Evolutionary conservation across 2,888 invertebrate genomes (phyloP), one percentile per base, ranked within the genome.

Genomic region (Saturnia pavonia): DNA sequence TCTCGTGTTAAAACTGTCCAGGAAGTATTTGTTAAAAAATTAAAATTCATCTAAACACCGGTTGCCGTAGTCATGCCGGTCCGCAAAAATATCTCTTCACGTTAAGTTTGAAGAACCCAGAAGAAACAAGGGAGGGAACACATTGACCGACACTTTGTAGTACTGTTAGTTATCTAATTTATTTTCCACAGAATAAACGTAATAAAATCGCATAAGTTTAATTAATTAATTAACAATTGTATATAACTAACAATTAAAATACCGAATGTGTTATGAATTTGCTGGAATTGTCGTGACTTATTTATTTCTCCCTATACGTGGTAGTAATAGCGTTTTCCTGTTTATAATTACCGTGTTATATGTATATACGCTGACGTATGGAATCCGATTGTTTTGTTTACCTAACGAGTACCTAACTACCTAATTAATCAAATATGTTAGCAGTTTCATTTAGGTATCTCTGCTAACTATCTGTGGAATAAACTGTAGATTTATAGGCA

Each of bases 321-420:
- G 22, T 70, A 25, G 22, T 60, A 25, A 27, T 12, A 60, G 27
- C 54, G 48, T 65, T 71, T 68, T 68, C 68, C 68, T 71, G 70
- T 71, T 71, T 71, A 60, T 57, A 48, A 68, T 60, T 51, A 48
- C 65, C 16, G 22, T 66, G 57, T 25, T 27, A 12, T 27, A 54
- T 34, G 34, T 34, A 34, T 34, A 34, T 6, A 60, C 19, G 40
- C 4, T 45, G n/a, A 48, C 16, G 34, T 42, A 22, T 34, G 57
- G 57, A 57, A 69, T 57, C 25, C 57, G 69, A 25, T 69, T 42
- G 42, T n/a, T 57, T 34, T 68, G 48, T 68, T 68, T 68, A 45
- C 51, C 25, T 68, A 51, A n/a, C 34, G 19, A 34, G 68, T 51
- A n/a, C 51, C 34, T 34, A 34, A 34, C n/a, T n/a, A n/a, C n/a